Conservation (phyloP, 2,113 vertebrate species). For the Dicerorhinus sumatrensis region DNA sequence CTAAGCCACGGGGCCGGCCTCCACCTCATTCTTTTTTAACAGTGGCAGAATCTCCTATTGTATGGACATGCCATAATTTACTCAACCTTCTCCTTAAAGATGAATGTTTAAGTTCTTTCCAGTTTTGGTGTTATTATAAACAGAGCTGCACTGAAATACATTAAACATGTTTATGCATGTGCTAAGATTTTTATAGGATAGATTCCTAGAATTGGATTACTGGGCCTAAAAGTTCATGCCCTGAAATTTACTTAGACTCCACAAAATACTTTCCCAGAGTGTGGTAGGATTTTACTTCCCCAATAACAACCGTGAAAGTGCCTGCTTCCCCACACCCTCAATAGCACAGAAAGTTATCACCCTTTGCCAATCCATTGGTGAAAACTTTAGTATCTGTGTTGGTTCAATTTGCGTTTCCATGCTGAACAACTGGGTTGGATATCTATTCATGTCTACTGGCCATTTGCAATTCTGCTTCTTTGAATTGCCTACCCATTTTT, state of each 20-base stretch:
- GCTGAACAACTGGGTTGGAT: neutral
- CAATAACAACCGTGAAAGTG: neutral
- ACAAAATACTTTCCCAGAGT: neutral
- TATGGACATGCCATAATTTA: neutral
- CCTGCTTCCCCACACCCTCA: neutral
- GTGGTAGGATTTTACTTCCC: neutral
- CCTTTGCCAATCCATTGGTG: neutral
- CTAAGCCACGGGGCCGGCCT: too few relatives aligned
- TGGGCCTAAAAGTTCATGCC: neutral
- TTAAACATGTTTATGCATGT: neutral
- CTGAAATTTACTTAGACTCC: neutral
- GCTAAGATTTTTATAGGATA: neutral
- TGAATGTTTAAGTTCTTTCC: neutral
- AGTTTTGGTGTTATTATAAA: neutral
- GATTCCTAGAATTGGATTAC: neutral
- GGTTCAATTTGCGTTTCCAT: constrained; percentile 49
- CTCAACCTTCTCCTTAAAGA: neutral
- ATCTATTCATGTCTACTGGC: neutral
- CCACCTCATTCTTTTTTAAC: neutral
- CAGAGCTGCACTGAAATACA: neutral
- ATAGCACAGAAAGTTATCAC: neutral
- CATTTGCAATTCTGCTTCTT: constrained; percentile 18
- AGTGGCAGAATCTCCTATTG: neutral
- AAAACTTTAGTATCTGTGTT: neutral
- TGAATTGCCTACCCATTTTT: neutral